Evolutionary conservation across 2,113 vertebrate species (phyloP).

Genomic region (Alethe castanea): DNA sequence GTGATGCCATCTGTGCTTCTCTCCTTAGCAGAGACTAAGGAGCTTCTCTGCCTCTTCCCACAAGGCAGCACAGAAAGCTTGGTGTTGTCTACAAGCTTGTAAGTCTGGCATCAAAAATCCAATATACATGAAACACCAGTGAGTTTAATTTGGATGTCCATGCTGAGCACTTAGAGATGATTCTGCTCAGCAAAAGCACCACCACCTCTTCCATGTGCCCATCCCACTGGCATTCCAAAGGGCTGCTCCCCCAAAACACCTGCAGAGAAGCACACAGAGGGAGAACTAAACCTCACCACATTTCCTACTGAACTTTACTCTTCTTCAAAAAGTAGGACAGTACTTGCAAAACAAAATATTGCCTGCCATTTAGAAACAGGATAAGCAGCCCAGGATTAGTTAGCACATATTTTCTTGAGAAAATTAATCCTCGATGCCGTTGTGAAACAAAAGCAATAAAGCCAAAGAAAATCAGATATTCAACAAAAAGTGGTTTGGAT

Average conservation of each 20-base stretch:
- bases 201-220: neutral
- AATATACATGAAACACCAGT: neutral
- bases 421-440: neutral
- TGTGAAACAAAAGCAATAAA: neutral
- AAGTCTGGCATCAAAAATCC: neutral
- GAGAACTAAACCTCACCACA: neutral
- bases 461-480: neutral
- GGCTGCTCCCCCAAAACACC: neutral
- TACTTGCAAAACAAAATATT: neutral
- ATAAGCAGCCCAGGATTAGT: neutral
- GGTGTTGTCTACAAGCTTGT: neutral
- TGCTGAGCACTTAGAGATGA: neutral
- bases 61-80: neutral
- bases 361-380: neutral
- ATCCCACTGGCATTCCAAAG: neutral
- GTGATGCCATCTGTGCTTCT: neutral
- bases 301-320: neutral
- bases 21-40: neutral
- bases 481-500: neutral
- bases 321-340: neutral
- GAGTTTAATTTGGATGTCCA: neutral
- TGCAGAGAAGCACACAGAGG: neutral
- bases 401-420: neutral
- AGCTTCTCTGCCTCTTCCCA: neutral
- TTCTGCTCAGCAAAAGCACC: neutral